These are phyloP conservation scores for Danio albolineatus DNA, from an alignment of 2,797 vertebrate species.

Conservation along the genomic window DNA sequence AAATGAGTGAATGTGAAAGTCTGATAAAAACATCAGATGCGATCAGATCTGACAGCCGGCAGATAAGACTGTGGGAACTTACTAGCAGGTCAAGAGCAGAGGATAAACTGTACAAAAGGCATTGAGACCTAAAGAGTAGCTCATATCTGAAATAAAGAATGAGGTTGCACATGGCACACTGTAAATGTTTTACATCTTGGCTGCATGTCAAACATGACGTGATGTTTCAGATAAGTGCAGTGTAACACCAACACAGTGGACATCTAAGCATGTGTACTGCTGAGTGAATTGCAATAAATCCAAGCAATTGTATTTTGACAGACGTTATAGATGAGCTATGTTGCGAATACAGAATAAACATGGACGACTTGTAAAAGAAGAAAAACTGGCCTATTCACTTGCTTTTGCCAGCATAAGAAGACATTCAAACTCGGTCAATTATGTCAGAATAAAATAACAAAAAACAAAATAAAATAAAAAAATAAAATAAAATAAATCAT, in stretches of 20 bases:
- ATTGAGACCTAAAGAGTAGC: background rate
- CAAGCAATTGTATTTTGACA: background rate
- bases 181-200: slow-evolving; percentile 35
- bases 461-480: too few species aligned
- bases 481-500: too few species aligned
- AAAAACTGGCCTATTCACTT: slow-evolving; percentile 20
- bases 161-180: background rate
- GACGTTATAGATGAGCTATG: background rate
- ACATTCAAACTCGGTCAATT: too few species aligned
- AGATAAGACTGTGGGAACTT: slow-evolving; percentile 61
- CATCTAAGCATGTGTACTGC: background rate
- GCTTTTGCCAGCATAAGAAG: too few species aligned
- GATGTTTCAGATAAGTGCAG: slow-evolving; percentile 21
- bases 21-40: slow-evolving; percentile 52
- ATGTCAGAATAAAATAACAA: too few species aligned
- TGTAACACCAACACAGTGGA: background rate
- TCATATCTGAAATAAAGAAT: background rate
- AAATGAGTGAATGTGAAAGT: slow-evolving; percentile 20
- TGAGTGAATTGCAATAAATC: background rate
- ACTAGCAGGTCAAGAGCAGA: slow-evolving; percentile 44
- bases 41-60: slow-evolving; percentile 35
- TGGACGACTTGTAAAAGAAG: background rate
- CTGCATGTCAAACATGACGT: slow-evolving; percentile 15
- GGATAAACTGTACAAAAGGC: slow-evolving; percentile 50
- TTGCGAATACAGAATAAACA: slow-evolving; percentile 1